These are phyloP conservation scores for Hedya salicella DNA, from an alignment of 2,888 invertebrate genomes.

Conservation along the genomic window DNA sequence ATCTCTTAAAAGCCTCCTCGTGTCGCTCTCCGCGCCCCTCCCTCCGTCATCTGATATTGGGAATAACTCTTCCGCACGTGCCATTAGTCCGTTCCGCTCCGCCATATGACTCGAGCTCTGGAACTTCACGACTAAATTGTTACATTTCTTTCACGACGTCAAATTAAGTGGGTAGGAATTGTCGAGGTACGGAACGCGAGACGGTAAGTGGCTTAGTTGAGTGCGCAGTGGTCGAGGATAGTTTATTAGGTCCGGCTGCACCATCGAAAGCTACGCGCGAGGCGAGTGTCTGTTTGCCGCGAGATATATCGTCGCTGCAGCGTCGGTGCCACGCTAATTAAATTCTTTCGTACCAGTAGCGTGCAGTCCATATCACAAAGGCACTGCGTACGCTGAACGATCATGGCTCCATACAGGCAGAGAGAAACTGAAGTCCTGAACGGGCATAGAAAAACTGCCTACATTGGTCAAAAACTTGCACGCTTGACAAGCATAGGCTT, in stretches of 20 bases:
- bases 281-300: not conserved
- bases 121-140: constrained; percentile 30
- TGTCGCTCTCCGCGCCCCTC: constrained; percentile 16
- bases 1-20: constrained; percentile 53
- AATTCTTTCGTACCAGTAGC: constrained; percentile 11
- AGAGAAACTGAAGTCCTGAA: not conserved
- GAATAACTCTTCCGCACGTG: constrained; percentile 38
- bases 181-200: not conserved
- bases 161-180: constrained; percentile 25
- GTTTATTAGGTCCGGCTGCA: constrained; percentile 16
- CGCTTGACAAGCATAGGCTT: too few relatives aligned
- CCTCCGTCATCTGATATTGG: constrained; percentile 41
- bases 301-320: constrained; percentile 4
- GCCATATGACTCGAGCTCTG: constrained; percentile 22
- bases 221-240: constrained; percentile 8
- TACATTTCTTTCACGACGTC: constrained; percentile 19
- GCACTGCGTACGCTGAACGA: not conserved
- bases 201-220: not conserved
- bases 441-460: too few relatives aligned
- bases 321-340: constrained; percentile 7
- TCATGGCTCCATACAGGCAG: too few relatives aligned
- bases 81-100: constrained; percentile 31
- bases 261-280: not conserved
- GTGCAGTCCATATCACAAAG: not conserved
- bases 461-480: too few relatives aligned